Percentiles rank a stretch among this genome's conserved stretches.
These are phyloP conservation scores for Chironomus tentans DNA, from an alignment of 2,888 invertebrate genomes.

Conservation along the genomic window DNA sequence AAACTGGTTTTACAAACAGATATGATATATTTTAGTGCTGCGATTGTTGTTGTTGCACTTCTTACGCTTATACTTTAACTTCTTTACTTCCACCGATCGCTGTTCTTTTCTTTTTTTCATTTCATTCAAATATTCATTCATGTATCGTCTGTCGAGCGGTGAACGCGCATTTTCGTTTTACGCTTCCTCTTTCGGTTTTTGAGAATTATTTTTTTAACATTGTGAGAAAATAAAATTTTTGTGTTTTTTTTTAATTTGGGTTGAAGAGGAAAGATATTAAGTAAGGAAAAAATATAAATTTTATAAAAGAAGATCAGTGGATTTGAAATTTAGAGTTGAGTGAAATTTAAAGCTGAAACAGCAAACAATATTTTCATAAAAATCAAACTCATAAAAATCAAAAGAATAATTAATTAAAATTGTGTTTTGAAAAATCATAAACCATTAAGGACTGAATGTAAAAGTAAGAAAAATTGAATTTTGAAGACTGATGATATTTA, in stretches of 20 bases:
- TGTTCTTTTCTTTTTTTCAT: neutral
- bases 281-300: neutral
- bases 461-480: too few species aligned
- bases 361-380: too few species aligned
- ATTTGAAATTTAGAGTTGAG: neutral
- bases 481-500: too few species aligned
- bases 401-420: too few species aligned
- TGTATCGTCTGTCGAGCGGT: slow-evolving; percentile 19
- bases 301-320: neutral
- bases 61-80: neutral
- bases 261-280: neutral
- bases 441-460: too few species aligned
- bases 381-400: too few species aligned
- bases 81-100: neutral
- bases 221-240: neutral
- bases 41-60: neutral
- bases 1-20: slow-evolving; percentile 17
- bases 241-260: neutral
- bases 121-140: slow-evolving; percentile 1
- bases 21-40: neutral
- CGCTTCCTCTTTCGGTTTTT: neutral
- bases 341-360: neutral
- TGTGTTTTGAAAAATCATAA: too few species aligned
- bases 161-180: neutral
- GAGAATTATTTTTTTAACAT: neutral